phyloP scores from a whole-genome alignment of 2,888 invertebrate genomes.

The Carpatolechia fugitivella region DNA sequence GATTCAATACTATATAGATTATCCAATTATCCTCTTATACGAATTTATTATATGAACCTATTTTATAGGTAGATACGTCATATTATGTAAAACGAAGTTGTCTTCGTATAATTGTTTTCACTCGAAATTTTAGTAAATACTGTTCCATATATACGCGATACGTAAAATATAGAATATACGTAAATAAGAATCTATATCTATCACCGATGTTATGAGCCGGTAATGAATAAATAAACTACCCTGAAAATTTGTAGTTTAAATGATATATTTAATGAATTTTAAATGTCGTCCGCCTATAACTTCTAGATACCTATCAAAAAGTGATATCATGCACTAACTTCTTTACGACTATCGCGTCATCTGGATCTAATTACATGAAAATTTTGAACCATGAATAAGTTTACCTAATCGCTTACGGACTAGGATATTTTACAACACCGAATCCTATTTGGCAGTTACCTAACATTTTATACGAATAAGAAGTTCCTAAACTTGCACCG shows the following conservation, averaged over 20 bases:
- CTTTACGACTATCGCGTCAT: constrained; percentile 36
- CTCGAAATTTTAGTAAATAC: constrained; percentile 4
- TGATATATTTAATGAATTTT: constrained; percentile 4
- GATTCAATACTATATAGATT: not conserved
- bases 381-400: constrained; percentile 43
- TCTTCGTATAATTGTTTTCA: not conserved
- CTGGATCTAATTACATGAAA: constrained; percentile 43
- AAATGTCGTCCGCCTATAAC: constrained; percentile 14
- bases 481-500: constrained; percentile 25
- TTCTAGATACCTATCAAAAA: constrained; percentile 40
- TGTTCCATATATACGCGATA: not conserved
- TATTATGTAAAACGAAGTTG: not conserved
- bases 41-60: not conserved
- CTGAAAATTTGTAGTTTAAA: constrained; percentile 1
- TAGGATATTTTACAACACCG: constrained; percentile 70
- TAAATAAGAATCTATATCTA: constrained; percentile 4
- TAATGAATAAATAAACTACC: constrained; percentile 7
- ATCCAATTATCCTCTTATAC: not conserved
- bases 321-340: constrained; percentile 57
- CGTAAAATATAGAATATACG: not conserved
- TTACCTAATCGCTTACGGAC: constrained; percentile 56
- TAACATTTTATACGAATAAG: constrained; percentile 55
- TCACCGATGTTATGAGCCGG: constrained; percentile 4
- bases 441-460: constrained; percentile 75
- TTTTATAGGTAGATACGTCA: not conserved